These are phyloP conservation scores for Merodon equestris DNA, from an alignment of 2,888 invertebrate species.

Conservation along the genomic window DNA sequence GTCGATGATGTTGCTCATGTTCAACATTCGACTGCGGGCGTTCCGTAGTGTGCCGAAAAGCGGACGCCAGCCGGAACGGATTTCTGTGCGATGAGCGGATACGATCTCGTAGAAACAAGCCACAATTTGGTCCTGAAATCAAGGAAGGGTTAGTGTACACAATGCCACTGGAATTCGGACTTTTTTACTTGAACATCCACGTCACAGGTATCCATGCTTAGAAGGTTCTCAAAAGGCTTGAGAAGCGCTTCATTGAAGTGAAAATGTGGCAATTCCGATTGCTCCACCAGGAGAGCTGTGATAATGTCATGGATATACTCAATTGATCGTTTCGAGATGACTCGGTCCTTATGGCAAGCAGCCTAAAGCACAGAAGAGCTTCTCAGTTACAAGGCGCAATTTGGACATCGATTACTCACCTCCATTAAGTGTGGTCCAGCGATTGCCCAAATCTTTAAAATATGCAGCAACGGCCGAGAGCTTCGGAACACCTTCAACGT, in stretches of 20 bases:
- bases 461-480: conserved; percentile 92
- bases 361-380: conserved; percentile 81
- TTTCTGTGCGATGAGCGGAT: conserved; percentile 94
- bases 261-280: conserved; percentile 93
- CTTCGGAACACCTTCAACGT: conserved; percentile 92
- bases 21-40: conserved; percentile 84
- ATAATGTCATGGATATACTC: conserved; percentile 95
- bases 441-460: conserved; percentile 95
- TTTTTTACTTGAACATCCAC: conserved; percentile 89
- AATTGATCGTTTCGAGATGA: conserved; percentile 94
- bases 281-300: conserved; percentile 90
- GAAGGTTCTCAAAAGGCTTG: conserved; percentile 96
- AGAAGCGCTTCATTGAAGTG: conserved; percentile 97
- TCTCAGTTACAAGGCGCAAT: background rate
- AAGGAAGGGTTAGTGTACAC: too few species aligned
- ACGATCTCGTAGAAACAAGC: conserved; percentile 97
- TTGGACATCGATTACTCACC: conserved; percentile 79
- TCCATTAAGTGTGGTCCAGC: conserved; percentile 96
- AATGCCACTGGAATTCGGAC: background rate
- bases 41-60: conserved; percentile 95
- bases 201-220: conserved; percentile 95
- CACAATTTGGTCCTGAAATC: conserved; percentile 89
- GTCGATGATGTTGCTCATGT: conserved; percentile 86
- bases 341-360: conserved; percentile 93
- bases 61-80: conserved; percentile 97